phyloP scores from a whole-genome alignment of 2,888 invertebrate genomes.

The Autographa gamma region DNA sequence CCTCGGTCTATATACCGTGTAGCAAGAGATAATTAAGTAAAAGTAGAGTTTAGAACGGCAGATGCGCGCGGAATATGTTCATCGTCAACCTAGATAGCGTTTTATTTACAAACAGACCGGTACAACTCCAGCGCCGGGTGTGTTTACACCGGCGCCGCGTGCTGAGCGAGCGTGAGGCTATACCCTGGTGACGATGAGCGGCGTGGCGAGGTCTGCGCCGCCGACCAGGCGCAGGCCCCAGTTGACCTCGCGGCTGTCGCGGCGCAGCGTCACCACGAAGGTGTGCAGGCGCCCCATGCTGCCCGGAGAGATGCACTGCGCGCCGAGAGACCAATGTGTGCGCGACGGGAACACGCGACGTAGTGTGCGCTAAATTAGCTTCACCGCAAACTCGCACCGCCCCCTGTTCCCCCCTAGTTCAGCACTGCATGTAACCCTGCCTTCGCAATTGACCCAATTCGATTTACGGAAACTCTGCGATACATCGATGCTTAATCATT shows the following conservation, averaged over 20 bases:
- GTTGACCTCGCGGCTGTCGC: conserved; percentile 92
- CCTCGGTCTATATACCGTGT: conserved; percentile 5
- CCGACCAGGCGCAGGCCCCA: conserved; percentile 97
- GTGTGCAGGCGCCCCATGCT: conserved; percentile 93
- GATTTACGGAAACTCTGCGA: conserved; percentile 79
- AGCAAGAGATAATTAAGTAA: conserved; percentile 19
- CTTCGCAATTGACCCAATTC: conserved; percentile 83
- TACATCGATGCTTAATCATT: conserved; percentile 60
- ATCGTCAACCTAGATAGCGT: conserved; percentile 52
- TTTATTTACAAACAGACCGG: conserved; percentile 58
- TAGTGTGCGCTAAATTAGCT: conserved; percentile 83
- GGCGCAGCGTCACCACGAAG: conserved; percentile 92
- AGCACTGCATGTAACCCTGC: conserved; percentile 80
- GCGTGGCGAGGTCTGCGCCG: conserved; percentile 95
- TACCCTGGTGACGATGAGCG: conserved; percentile 96
- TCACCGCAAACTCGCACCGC: conserved; percentile 74
- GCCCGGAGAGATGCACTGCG: conserved; percentile 69
- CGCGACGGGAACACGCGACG: conserved; percentile 83
- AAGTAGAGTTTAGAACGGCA: conserved; percentile 6
- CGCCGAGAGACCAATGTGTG: conserved; percentile 72
- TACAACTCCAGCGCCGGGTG: conserved; percentile 65
- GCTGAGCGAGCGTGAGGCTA: conserved; percentile 50
- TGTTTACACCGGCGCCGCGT: conserved; percentile 79
- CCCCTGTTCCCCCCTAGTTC: conserved; percentile 72
- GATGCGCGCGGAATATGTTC: conserved; percentile 15